Evolutionary conservation across 1,140 invertebrate genomes (phyloP).

Genomic region (Geopemphigus sp.): DNA sequence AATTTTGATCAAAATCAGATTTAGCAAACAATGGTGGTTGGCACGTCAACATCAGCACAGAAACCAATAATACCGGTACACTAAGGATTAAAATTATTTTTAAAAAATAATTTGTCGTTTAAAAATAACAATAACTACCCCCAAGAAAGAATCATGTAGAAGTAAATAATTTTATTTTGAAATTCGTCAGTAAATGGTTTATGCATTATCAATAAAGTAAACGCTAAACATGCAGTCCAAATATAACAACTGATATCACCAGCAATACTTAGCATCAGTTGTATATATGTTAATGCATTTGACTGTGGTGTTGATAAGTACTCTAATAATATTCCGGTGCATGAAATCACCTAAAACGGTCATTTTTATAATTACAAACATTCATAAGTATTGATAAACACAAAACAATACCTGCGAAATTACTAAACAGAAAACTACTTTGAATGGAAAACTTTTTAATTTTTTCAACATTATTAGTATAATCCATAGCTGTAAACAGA

Average conservation of each 20-base stretch:
- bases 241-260: conserved; percentile 76
- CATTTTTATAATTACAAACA: background rate
- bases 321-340: conserved; percentile 43
- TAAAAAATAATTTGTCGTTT: conserved; percentile 27
- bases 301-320: conserved; percentile 34
- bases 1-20: conserved; percentile 65
- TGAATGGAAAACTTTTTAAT: conserved; percentile 76
- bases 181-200: conserved; percentile 42
- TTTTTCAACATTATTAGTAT: conserved; percentile 75
- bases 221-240: conserved; percentile 79
- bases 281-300: conserved; percentile 58
- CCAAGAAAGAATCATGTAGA: conserved; percentile 66
- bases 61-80: conserved; percentile 61
- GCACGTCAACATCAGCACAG: conserved; percentile 60
- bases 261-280: conserved; percentile 70
- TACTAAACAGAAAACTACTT: conserved; percentile 73
- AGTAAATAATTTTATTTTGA: conserved; percentile 36
- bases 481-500: conserved; percentile 70
- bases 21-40: conserved; percentile 51
- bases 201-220: conserved; percentile 78
- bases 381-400: background rate
- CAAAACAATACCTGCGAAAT: conserved; percentile 70
- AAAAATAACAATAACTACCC: conserved; percentile 60
- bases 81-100: conserved; percentile 55
- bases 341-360: conserved; percentile 38